These are phyloP conservation scores for Periophthalmus magnuspinnatus DNA, from an alignment of 2,797 vertebrate genomes.

Conservation along the genomic window DNA sequence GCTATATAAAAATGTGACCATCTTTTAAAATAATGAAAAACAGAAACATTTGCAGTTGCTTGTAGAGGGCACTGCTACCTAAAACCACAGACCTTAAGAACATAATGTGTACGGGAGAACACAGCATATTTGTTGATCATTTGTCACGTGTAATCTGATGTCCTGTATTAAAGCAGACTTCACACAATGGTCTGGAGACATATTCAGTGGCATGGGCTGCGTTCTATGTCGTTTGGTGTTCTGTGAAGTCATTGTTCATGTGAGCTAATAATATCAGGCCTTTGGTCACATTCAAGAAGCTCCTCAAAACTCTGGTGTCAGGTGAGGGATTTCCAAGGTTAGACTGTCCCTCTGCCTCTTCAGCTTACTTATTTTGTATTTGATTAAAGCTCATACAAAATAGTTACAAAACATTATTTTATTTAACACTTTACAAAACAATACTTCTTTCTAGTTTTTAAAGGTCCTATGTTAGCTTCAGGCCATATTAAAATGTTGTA, in stretches of 20 bases:
- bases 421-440: too few relatives aligned
- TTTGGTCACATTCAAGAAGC: not conserved
- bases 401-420: not conserved
- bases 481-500: too few relatives aligned
- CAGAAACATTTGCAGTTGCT: too few relatives aligned
- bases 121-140: not conserved
- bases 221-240: not conserved
- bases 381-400: not conserved
- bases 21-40: too few relatives aligned
- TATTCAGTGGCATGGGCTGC: not conserved
- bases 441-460: too few relatives aligned
- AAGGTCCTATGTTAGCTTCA: too few relatives aligned
- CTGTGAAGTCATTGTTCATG: constrained; percentile 4
- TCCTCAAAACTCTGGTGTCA: constrained; percentile 5
- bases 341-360: not conserved
- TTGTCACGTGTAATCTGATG: not conserved
- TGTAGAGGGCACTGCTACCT: too few relatives aligned
- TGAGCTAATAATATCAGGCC: not conserved
- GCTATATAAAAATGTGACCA: too few relatives aligned
- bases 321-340: not conserved
- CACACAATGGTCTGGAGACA: not conserved
- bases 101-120: not conserved
- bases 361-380: not conserved
- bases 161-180: constrained; percentile 1
- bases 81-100: not conserved